Evolutionary conservation across 1,140 invertebrate species (phyloP).

Genomic region (Yoshiicerus persimilis): DNA sequence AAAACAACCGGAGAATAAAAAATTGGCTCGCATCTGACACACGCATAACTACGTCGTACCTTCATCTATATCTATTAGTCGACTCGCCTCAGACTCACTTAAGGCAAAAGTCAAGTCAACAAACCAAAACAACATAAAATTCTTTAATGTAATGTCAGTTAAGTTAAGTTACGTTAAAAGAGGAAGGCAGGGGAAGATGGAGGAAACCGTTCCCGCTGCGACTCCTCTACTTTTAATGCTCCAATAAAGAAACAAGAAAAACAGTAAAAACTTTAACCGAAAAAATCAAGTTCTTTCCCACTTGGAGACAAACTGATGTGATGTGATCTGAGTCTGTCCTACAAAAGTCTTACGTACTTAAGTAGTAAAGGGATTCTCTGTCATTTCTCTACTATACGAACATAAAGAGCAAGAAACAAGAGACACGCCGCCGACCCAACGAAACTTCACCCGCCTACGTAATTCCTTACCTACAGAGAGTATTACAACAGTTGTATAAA

Average conservation of each 20-base stretch:
- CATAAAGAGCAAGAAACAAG: neutral
- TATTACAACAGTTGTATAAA: too few relatives aligned
- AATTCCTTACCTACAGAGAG: neutral
- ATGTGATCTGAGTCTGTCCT: neutral
- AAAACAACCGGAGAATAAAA: slow-evolving; percentile 11
- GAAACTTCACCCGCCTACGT: neutral
- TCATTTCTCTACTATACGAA: neutral
- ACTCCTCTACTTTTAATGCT: slow-evolving; percentile 10
- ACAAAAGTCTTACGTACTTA: too few relatives aligned
- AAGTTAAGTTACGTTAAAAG: neutral
- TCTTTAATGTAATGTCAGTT: slow-evolving; percentile 17
- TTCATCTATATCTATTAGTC: neutral
- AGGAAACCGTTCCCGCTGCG: neutral
- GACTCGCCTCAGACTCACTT: neutral
- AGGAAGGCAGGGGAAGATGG: neutral
- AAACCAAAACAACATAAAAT: slow-evolving; percentile 18
- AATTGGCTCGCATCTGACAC: slow-evolving; percentile 15
- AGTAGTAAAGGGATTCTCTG: neutral
- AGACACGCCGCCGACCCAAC: neutral
- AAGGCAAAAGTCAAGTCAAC: slow-evolving; percentile 3
- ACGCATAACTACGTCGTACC: neutral
- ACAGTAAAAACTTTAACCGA: neutral
- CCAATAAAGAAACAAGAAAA: slow-evolving; percentile 18
- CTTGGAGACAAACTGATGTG: neutral
- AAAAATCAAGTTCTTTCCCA: neutral